Evolutionary conservation across 2,888 invertebrate species (phyloP), one percentile per base, ranked within the genome.

Genomic region (Melipona bicolor): DNA sequence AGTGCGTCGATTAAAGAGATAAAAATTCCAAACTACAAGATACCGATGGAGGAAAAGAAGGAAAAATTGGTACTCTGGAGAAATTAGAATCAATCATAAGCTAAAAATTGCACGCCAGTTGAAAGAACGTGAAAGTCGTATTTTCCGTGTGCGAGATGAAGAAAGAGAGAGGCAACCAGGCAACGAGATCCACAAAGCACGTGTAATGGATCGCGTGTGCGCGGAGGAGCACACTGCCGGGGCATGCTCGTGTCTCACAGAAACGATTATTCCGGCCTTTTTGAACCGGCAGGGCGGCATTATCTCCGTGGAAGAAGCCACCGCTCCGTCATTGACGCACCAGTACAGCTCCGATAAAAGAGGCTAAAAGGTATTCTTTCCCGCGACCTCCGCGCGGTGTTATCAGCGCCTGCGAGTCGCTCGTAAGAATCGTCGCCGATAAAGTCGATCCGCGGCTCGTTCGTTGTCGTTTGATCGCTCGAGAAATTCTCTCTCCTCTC

Each of bases 271-370:
- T 83, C 79, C 77, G 84, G 84, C 79, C 77, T 85, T 84, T 62
- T 84, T 77, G 80, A 80, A 81, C 70, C 80, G 71, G 54, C 79
- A 52, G 74, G 70, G 70, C 62, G 78, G 61, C 64, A 81, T 88
- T 84, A 88, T 87, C 83, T 79, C 67, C 67, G 32, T 86, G 84
- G 83, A 89, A 89, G 85, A 89, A 84, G 88, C 83, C 82, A 81
- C 77, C 75, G 81, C 64, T 43, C 2, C 73, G 84, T 52, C 78
- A 81, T 80, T 83, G 85, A 84, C 76, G 75, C 86, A 83, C 77
- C 75, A 82, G 72, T 64, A 27, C 67, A 69, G 56, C 69, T 32
- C 54, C 68, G 84, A 87, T 88, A 88, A 85, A 83, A 76, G 77
- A 77, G 81, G 69, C 83, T 81, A 79, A 77, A 84, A 86, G 81